These are phyloP conservation scores for Chromoteleia sp. DNA, from an alignment of 2,888 invertebrate species.

Conservation along the genomic window DNA sequence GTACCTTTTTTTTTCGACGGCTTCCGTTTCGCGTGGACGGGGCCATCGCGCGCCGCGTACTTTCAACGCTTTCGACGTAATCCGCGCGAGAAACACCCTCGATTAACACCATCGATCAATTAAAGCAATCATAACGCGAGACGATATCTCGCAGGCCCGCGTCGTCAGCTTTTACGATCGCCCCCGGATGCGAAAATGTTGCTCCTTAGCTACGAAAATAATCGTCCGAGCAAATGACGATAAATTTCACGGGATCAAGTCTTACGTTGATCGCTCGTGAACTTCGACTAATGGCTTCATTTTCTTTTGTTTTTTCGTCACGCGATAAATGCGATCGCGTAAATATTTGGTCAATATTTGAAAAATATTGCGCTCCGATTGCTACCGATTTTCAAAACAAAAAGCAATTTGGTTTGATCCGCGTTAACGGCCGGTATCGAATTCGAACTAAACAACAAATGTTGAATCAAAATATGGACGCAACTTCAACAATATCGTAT, in stretches of 20 bases:
- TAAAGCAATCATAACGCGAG: conserved; percentile 60
- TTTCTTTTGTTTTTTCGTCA: background rate
- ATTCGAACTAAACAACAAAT: no score
- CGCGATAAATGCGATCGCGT: conserved; percentile 2
- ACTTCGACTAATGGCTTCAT: conserved; percentile 30
- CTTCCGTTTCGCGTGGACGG: conserved; percentile 19
- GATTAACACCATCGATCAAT: conserved; percentile 70
- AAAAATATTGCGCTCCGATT: no score
- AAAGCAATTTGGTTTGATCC: no score
- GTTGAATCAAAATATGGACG: no score
- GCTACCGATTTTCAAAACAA: no score
- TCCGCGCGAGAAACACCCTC: conserved; percentile 47
- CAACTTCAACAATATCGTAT: no score
- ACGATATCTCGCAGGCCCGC: conserved; percentile 27
- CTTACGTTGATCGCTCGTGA: conserved; percentile 49
- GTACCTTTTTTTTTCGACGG: conserved; percentile 32
- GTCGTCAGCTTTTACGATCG: conserved; percentile 48
- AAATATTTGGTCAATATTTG: no score
- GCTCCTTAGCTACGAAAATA: conserved; percentile 29
- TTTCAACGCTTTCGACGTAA: conserved; percentile 31
- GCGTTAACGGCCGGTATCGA: no score
- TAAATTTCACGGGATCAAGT: conserved; percentile 46
- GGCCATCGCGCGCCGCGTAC: conserved; percentile 7
- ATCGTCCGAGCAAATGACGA: conserved; percentile 26
- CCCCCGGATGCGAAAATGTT: conserved; percentile 17